phyloP scores from a whole-genome alignment of 2,113 vertebrate genomes.

The Mungos mungo region DNA sequence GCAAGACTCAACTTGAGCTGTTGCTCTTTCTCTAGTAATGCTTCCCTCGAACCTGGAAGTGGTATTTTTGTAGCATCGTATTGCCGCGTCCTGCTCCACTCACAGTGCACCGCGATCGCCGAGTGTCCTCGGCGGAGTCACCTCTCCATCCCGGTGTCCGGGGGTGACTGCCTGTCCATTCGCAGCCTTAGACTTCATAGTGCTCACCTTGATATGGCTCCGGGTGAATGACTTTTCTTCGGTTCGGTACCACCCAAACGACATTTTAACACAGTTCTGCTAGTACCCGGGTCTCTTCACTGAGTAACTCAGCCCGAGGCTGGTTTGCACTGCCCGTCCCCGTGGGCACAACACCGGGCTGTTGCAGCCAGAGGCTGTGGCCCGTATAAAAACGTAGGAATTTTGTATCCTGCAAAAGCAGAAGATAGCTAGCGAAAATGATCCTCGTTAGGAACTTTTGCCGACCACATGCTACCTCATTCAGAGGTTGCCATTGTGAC shows the following conservation, averaged over 20 bases:
- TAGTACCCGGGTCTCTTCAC: background rate
- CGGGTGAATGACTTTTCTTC: background rate
- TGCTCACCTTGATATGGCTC: background rate
- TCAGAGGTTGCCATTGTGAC: background rate
- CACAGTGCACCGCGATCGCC: rapidly evolving
- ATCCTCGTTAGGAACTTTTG: background rate
- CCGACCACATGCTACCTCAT: background rate
- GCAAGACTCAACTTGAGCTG: background rate
- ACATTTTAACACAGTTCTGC: rapidly evolving
- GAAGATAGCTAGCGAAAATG: background rate
- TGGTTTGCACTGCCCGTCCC: background rate
- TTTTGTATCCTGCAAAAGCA: background rate
- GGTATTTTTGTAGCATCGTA: rapidly evolving
- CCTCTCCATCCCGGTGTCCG: background rate
- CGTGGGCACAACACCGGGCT: background rate
- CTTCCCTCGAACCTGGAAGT: background rate
- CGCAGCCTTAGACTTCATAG: background rate
- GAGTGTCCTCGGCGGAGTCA: background rate
- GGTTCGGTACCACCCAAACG: background rate
- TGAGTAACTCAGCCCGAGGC: background rate
- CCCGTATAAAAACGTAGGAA: background rate
- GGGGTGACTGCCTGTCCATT: background rate
- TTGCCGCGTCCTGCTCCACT: background rate
- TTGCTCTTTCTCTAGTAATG: no score
- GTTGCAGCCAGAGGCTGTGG: background rate